Evolutionary conservation across 2,113 vertebrate genomes (phyloP), one percentile per base, ranked within the genome.

Genomic region (Ciconia stormi): DNA sequence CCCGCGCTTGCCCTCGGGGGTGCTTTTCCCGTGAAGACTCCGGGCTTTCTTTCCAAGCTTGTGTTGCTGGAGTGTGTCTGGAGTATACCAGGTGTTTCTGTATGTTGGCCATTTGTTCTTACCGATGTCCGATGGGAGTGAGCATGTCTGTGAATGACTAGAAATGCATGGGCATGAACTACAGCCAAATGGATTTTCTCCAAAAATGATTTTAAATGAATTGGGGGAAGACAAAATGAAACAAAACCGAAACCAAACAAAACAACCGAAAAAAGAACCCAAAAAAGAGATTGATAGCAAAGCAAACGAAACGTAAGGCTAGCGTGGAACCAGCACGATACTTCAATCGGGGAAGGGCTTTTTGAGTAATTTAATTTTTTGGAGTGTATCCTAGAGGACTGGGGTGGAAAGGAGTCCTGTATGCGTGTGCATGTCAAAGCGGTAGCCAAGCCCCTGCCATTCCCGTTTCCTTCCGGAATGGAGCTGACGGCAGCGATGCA

Each of bases 161-260:
- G 97, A 97, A 97, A 89, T 98, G 98, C 98, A 98, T 98, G 98
- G 98, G 98, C 98, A 98, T 98, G 98, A 97, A 67, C 93, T 90
- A 71, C 96, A 97, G 97, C 96, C 97, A 96, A 97, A 97, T 97
- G 98, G 98, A 98, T 98, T 98, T 98, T 98, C 98, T 98, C 98
- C 98, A 98, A 98, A 98, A 98, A 98, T 93, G 0, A 78, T 94
- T 82, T 79, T 40, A 95, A 97, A 88, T 67, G 59, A 95, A 96
- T 93, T 89, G 91, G 87, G 87, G 82, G 49, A 59, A 87, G 17
- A 20, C 40, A 83, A 73, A 62, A 18, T 2, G 9, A 13, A 12
- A 30, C 4, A 11, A 29, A 8, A 36, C 13, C 23, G 8, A 32
- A 30, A 42, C 8, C 20, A 74, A 50, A 36, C 32, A 46, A 13